Conservation (phyloP, 2,888 invertebrate genomes). For the Caenorhabditis wallacei region DNA sequence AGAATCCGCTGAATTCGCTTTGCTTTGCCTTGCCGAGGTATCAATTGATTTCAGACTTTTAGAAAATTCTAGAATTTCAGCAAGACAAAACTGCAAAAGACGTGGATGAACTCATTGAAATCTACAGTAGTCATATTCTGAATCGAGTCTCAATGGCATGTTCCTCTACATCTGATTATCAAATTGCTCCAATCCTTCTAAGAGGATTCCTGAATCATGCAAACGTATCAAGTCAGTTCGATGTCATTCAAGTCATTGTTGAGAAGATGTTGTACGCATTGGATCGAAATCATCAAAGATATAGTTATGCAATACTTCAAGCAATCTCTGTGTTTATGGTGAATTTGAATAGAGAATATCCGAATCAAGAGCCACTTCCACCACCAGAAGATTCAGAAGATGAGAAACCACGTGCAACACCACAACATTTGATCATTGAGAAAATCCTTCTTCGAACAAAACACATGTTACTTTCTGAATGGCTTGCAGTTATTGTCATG, state of each 20-base stretch:
- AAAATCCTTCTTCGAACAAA: conserved; percentile 68
- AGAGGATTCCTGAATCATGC: conserved; percentile 59
- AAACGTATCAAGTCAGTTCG: conserved; percentile 60
- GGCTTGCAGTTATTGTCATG: conserved; percentile 53
- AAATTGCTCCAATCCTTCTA: conserved; percentile 67
- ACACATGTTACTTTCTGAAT: conserved; percentile 65
- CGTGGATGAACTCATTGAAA: conserved; percentile 3
- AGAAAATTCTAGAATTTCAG: neutral
- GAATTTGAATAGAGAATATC: conserved; percentile 67
- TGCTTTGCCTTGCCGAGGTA: conserved; percentile 16
- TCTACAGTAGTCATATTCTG: conserved; percentile 46
- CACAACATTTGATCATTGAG: conserved; percentile 36
- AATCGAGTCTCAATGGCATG: conserved; percentile 43
- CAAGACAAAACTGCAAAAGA: neutral
- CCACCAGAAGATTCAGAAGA: conserved; percentile 42
- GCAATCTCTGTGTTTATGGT: conserved; percentile 66
- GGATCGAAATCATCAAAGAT: conserved; percentile 65
- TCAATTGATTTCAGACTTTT: too few species aligned
- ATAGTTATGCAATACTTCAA: conserved; percentile 60
- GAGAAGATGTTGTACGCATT: conserved; percentile 68
- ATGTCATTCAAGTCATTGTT: conserved; percentile 54
- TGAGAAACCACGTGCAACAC: conserved; percentile 32
- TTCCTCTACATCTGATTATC: conserved; percentile 41
- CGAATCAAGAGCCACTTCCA: conserved; percentile 41
- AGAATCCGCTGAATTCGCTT: conserved; percentile 50